Evolutionary conservation across 2,797 vertebrate genomes (phyloP).

Genomic region (Chaenodraco wilsoni): DNA sequence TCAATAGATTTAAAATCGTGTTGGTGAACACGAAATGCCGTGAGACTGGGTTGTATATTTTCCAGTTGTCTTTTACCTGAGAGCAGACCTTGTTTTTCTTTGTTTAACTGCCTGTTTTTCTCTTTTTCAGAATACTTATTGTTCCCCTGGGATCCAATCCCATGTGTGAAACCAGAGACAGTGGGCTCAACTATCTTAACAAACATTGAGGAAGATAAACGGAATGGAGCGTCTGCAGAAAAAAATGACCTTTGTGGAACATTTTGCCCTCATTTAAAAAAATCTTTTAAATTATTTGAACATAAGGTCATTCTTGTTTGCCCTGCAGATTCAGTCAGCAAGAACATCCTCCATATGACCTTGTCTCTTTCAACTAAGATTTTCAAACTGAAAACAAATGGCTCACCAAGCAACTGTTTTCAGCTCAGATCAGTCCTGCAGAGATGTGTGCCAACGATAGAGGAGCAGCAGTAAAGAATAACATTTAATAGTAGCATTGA

Average conservation of each 20-base stretch:
- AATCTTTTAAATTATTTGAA: conserved; percentile 31
- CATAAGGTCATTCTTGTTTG: conserved; percentile 47
- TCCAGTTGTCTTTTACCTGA: background rate
- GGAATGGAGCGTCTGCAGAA: background rate
- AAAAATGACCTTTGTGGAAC: background rate
- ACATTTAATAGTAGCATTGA: background rate
- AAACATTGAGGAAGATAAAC: background rate
- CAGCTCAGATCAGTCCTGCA: conserved; percentile 38
- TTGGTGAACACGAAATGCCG: no score
- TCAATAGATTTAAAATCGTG: no score
- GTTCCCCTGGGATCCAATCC: conserved; percentile 8
- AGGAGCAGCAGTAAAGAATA: background rate
- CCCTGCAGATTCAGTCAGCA: conserved; percentile 35
- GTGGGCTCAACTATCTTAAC: conserved; percentile 10
- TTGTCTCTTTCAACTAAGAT: conserved; percentile 53
- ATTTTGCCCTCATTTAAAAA: background rate
- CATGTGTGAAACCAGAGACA: background rate
- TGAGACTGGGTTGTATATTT: no score
- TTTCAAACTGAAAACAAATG: conserved; percentile 60
- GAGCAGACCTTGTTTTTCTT: background rate
- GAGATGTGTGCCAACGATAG: conserved; percentile 23
- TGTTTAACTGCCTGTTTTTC: background rate
- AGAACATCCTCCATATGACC: conserved; percentile 50
- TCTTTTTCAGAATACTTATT: background rate
- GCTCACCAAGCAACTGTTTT: conserved; percentile 45